Percentiles rank a stretch among this genome's conserved stretches.
These are phyloP conservation scores for Barypeithes pellucidus DNA, from an alignment of 2,888 invertebrate genomes.

Conservation along the genomic window DNA sequence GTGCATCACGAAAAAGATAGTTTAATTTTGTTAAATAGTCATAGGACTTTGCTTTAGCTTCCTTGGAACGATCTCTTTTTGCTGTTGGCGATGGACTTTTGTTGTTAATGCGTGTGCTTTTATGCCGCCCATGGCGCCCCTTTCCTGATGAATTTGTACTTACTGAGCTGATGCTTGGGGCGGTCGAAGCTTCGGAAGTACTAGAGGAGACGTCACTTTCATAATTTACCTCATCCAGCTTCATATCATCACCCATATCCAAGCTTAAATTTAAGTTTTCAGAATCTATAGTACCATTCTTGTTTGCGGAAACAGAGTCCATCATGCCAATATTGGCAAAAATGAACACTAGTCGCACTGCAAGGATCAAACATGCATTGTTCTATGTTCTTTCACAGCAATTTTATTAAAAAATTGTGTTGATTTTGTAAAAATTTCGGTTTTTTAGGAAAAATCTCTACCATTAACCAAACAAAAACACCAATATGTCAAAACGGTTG, in stretches of 20 bases:
- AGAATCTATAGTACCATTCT: constrained; percentile 69
- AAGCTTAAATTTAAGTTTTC: constrained; percentile 67
- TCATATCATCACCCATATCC: constrained; percentile 86
- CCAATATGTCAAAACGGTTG: constrained; percentile 33
- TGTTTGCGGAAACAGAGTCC: constrained; percentile 67
- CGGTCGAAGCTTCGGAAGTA: constrained; percentile 80
- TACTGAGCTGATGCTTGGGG: constrained; percentile 85
- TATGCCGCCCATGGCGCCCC: constrained; percentile 74
- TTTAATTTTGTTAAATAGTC: constrained; percentile 92
- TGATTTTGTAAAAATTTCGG: constrained; percentile 26
- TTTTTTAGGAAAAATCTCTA: constrained; percentile 20
- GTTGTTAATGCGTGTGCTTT: constrained; percentile 71
- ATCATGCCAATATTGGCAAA: constrained; percentile 51
- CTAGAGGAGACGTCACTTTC: constrained; percentile 94
- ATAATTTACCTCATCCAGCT: constrained; percentile 84
- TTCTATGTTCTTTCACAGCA: constrained; percentile 7
- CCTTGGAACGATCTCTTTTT: constrained; percentile 68
- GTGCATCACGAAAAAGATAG: constrained; percentile 94
- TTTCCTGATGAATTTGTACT: constrained; percentile 79
- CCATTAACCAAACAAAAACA: constrained; percentile 42
- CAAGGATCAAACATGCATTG: constrained; percentile 24
- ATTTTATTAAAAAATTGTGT: constrained; percentile 10
- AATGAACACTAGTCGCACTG: constrained; percentile 1
- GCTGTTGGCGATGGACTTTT: constrained; percentile 66
- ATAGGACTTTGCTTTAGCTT: constrained; percentile 78